Base-by-base conservation (phyloP, 1,140 invertebrate species). In the Carcinoscorpius rotundicauda region DNA sequence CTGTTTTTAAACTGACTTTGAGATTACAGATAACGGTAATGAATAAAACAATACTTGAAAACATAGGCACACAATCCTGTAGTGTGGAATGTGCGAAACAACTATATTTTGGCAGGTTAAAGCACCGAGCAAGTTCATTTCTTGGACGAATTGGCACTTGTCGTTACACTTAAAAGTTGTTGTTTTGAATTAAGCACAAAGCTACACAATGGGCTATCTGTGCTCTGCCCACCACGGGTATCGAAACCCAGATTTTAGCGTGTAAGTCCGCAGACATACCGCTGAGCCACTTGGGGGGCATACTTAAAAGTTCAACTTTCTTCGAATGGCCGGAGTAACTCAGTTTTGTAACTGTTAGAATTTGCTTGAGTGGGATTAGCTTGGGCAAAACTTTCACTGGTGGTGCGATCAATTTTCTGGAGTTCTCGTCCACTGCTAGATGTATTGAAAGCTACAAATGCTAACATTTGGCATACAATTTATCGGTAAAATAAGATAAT, bases 61-160 rank as follows among this genome's bases (percentile, higher is more conserved):
- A 97, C 97, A 76, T 99, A 99, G 0, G 95, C 94, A 76, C 97
- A 99, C 77, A 97, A 96, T 29, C 96, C 97, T 50, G 91, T 91
- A 51, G 93, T 94, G 78, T 99, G 96, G 77, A 92, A 97, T 53
- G 93, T 96, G 73, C 93, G 89, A 77, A 97, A 99, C 49, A 95
- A 82, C 78, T 98, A 95, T 29, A 97, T 99, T 82, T 97, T 99
- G 97, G 64, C 97, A 84, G 68, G 89, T 86, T 62, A 98, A 80
- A 70, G 87, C 93, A 67, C 96, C 85, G 66, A 99, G 81, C 76
- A 99, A 97, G 68, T 85, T 84, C 58, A 84, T 81, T 48, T 97
- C 97, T 77, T 99, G 97, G 3, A 97, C 97, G 78, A 99, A 99
- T 78, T 99, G 97, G 76, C 97, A 99, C 78, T 99, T 99, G 77